Conservation (phyloP, 2,797 vertebrate species). For the Neostethus bicornis region DNA sequence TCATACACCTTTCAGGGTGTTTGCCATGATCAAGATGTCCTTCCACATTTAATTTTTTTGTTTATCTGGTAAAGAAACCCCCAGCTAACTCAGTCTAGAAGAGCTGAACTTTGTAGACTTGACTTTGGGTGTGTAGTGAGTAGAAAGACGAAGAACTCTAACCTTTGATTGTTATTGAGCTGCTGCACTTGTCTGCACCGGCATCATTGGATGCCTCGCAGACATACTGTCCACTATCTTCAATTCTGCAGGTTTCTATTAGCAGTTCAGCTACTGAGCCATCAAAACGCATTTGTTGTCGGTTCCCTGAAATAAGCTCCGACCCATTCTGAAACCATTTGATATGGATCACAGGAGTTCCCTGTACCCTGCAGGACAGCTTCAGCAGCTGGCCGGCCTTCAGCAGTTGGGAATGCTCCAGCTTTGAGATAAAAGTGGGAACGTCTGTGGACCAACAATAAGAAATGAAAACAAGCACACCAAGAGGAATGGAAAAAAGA, state of each 20-base stretch:
- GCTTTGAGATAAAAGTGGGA: constrained; percentile 88
- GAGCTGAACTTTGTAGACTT: constrained; percentile 31
- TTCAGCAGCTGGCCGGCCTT: constrained; percentile 83
- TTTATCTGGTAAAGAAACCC: too few relatives aligned
- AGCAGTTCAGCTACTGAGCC: constrained; percentile 81
- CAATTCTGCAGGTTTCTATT: constrained; percentile 74
- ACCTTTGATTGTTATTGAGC: constrained; percentile 84
- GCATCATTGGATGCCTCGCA: constrained; percentile 91
- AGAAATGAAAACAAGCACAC: constrained; percentile 52
- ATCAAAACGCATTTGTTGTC: constrained; percentile 81
- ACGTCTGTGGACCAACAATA: constrained; percentile 74
- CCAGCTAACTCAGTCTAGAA: not conserved
- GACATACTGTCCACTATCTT: constrained; percentile 90
- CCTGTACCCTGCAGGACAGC: constrained; percentile 89
- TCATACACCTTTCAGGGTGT: too few relatives aligned
- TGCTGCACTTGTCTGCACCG: constrained; percentile 88
- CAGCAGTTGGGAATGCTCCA: constrained; percentile 84
- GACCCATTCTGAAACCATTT: constrained; percentile 89
- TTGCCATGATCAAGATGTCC: too few relatives aligned
- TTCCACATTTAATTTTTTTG: too few relatives aligned
- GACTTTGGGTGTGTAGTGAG: constrained; percentile 1
- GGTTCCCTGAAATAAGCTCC: constrained; percentile 83
- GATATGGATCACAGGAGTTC: constrained; percentile 88
- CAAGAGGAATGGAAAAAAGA: constrained; percentile 27
- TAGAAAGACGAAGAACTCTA: not conserved